A percentile compares a stretch with the other conserved stretches of the same genome.
phyloP scores from a whole-genome alignment of 2,113 vertebrate genomes.

The Nettapus auritus region DNA sequence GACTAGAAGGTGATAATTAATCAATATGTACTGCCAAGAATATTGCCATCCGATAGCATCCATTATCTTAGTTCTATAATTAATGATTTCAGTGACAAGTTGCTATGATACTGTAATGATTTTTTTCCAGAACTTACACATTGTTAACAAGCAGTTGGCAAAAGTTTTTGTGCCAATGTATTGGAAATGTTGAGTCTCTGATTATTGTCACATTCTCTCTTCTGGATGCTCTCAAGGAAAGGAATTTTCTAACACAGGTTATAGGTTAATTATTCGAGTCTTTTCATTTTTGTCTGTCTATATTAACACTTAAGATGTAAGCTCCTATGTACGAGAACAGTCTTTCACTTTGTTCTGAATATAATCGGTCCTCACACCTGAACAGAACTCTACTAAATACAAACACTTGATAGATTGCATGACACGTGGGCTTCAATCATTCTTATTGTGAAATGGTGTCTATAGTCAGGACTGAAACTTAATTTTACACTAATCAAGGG shows the following conservation, averaged over 20 bases:
- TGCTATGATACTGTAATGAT: constrained; percentile 7
- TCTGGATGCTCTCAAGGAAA: not conserved
- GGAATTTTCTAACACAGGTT: not conserved
- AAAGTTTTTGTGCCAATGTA: not conserved
- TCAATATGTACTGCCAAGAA: constrained; percentile 48
- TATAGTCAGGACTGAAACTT: not conserved
- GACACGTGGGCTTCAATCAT: not conserved
- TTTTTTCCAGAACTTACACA: not conserved
- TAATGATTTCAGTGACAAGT: constrained; percentile 30
- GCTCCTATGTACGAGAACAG: not conserved
- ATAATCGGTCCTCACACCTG: not conserved
- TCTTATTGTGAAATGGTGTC: not conserved
- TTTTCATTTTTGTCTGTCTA: not conserved
- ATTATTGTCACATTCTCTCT: not conserved
- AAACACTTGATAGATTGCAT: not conserved
- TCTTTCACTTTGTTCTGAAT: not conserved
- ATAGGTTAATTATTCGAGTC: not conserved
- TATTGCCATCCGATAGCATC: not conserved
- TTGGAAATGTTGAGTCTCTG: not conserved
- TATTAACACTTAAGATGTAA: not conserved
- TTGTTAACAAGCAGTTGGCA: constrained; percentile 7
- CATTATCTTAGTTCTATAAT: constrained; percentile 29
- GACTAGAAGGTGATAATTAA: constrained; percentile 61
- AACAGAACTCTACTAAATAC: not conserved
- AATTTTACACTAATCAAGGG: not conserved